A percentile compares a stretch with the other conserved stretches of the same genome.
Conservation (phyloP, 2,888 invertebrate genomes). For the Acanthosepion lycidas region DNA sequence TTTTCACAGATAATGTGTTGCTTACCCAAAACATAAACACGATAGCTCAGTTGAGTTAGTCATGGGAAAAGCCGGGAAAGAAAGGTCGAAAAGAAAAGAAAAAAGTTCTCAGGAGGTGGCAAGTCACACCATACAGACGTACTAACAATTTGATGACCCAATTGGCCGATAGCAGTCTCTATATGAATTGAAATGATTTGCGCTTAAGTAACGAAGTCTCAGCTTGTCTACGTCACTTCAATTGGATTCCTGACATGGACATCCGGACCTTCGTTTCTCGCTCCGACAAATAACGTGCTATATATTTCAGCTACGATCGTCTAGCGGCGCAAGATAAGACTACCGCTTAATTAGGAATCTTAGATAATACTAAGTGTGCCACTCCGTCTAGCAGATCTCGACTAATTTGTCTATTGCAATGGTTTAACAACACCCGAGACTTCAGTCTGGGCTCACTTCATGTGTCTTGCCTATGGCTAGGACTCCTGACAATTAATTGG, state of each 20-base stretch:
- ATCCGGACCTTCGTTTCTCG: conserved; percentile 8
- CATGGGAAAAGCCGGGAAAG: no score
- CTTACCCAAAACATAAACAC: no score
- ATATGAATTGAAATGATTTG: not conserved
- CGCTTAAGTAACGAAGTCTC: not conserved
- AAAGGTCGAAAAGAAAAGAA: no score
- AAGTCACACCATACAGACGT: no score
- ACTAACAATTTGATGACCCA: no score
- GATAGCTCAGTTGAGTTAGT: no score
- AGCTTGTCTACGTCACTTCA: not conserved
- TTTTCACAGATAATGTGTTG: no score
- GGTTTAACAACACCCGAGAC: not conserved
- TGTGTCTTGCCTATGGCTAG: not conserved
- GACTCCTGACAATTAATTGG: not conserved
- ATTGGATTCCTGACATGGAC: conserved; percentile 6
- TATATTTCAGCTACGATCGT: not conserved
- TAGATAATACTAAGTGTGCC: not conserved
- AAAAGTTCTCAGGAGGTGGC: no score
- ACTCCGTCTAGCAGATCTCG: not conserved
- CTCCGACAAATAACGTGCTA: conserved; percentile 15
- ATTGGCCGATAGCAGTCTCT: not conserved
- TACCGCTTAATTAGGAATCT: not conserved
- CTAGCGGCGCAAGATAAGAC: not conserved
- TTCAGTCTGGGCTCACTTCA: not conserved
- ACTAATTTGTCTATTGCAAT: not conserved